phyloP scores from a whole-genome alignment of 1,140 invertebrate species.

The Ceratoteleas bidentatus region DNA sequence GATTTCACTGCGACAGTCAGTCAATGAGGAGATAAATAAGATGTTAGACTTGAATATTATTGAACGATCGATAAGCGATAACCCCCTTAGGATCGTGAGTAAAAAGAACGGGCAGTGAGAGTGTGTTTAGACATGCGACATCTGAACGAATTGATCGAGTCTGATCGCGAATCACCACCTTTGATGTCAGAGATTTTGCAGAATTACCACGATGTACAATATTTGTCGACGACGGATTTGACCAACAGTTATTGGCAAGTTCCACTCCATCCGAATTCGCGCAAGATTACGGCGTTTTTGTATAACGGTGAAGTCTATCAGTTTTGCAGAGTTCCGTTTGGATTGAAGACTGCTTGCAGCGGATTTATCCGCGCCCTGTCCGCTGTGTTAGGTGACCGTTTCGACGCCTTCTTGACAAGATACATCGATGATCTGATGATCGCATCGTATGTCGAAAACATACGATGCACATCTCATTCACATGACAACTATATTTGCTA shows the following conservation, averaged over 20 bases:
- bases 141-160: conserved; percentile 1
- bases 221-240: background rate
- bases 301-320: background rate
- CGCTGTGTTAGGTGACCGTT: background rate
- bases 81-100: background rate
- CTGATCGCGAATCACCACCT: conserved; percentile 1
- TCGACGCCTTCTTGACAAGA: background rate
- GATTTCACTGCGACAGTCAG: background rate
- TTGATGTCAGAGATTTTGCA: background rate
- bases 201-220: background rate
- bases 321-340: background rate
- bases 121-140: conserved; percentile 1
- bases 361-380: background rate
- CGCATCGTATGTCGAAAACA: background rate
- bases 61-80: background rate
- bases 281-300: background rate
- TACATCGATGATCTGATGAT: background rate
- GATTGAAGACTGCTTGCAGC: too few species aligned
- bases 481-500: background rate
- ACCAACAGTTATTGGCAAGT: conserved; percentile 1
- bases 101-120: background rate
- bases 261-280: background rate
- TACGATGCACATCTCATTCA: background rate
- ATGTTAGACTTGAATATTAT: background rate
- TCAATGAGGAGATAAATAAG: background rate